Conservation (phyloP, 2,888 invertebrate species). For the Tridacna crocea region DNA sequence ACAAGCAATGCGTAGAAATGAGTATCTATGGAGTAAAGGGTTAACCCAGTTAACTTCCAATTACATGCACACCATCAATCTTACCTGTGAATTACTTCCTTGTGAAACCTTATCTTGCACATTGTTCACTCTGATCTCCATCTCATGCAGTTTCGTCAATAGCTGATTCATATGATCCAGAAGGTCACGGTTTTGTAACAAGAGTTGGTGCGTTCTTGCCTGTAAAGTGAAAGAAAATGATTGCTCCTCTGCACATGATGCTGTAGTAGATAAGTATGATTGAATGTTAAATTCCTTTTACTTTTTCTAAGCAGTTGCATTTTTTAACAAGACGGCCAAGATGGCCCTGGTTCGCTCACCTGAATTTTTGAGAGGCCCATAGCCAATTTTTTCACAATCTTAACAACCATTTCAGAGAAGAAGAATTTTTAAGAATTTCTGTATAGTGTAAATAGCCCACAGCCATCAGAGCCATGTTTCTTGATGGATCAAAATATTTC, state of each 20-base stretch:
- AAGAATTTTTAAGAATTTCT: too few species aligned
- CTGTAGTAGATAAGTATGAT: not conserved
- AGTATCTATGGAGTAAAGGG: too few species aligned
- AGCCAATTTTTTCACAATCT: too few species aligned
- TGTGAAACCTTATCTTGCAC: conserved; percentile 29
- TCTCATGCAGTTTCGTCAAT: conserved; percentile 94
- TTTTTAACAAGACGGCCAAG: not conserved
- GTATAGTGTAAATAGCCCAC: too few species aligned
- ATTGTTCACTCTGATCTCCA: conserved; percentile 86
- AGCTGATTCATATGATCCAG: conserved; percentile 96
- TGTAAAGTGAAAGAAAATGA: conserved; percentile 79
- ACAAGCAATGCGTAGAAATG: too few species aligned
- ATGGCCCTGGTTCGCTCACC: too few species aligned
- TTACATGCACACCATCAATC: too few species aligned
- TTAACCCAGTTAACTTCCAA: too few species aligned
- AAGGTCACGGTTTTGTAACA: conserved; percentile 97
- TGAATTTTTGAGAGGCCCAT: too few species aligned
- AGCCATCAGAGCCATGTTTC: too few species aligned
- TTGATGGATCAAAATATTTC: too few species aligned
- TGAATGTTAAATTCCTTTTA: not conserved
- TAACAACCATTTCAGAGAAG: too few species aligned
- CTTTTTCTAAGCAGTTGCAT: not conserved
- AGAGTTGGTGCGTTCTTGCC: conserved; percentile 95
- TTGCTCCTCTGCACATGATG: not conserved
- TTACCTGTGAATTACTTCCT: conserved; percentile 43